A percentile compares a stretch with the other conserved stretches of the same genome.
phyloP scores from a whole-genome alignment of 2,113 vertebrate species.

The Arenaria interpres region DNA sequence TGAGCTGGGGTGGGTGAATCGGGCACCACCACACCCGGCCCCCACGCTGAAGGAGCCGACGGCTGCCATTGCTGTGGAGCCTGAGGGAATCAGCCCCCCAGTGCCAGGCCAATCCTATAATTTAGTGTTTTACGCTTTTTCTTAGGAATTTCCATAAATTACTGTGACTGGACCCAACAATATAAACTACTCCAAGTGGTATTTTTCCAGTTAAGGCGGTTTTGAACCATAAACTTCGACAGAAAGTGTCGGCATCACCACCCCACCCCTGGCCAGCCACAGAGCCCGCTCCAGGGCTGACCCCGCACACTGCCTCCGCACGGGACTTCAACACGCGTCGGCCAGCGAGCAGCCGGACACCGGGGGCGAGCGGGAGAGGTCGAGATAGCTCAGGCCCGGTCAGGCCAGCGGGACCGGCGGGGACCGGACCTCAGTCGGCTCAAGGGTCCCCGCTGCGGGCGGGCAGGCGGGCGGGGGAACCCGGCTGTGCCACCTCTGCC shows the following conservation, averaged over 20 bases:
- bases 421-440: too few relatives aligned
- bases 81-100: too few relatives aligned
- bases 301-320: rapidly evolving
- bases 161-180: not conserved
- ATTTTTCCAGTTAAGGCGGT: not conserved
- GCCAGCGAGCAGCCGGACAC: too few relatives aligned
- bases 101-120: not conserved
- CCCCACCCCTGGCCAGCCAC: too few relatives aligned
- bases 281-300: not conserved
- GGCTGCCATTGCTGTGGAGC: not conserved
- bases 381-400: rapidly evolving
- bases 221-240: not conserved
- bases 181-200: not conserved
- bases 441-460: too few relatives aligned
- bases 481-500: too few relatives aligned
- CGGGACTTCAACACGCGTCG: not conserved
- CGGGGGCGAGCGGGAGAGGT: too few relatives aligned
- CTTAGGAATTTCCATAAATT: not conserved
- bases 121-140: not conserved
- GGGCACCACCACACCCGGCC: not conserved
- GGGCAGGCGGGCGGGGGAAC: too few relatives aligned
- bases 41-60: not conserved
- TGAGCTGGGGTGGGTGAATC: not conserved
- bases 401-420: too few relatives aligned
- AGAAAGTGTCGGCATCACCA: rapidly evolving